These are phyloP conservation scores for Lasioglossum oenotherae DNA, from an alignment of 2,888 invertebrate species.

Conservation along the genomic window DNA sequence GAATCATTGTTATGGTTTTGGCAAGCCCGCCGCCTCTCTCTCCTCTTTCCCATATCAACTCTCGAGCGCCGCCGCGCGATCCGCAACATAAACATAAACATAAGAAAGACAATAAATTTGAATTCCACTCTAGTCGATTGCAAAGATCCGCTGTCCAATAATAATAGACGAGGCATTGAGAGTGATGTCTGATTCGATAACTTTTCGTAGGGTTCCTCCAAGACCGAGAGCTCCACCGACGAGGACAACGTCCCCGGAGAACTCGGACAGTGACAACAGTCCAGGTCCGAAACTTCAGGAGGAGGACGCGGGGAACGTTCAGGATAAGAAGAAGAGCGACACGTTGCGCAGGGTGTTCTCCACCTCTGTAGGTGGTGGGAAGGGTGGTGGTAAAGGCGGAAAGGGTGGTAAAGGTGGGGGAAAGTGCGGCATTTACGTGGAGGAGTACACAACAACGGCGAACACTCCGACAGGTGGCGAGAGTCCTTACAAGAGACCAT, in stretches of 20 bases:
- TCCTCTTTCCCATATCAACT: no score
- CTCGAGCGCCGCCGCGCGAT: no score
- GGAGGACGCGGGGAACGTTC: constrained; percentile 85
- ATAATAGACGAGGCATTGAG: background rate
- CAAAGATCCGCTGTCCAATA: no score
- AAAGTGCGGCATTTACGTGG: constrained; percentile 86
- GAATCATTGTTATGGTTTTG: no score
- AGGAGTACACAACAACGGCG: constrained; percentile 81
- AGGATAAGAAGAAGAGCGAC: constrained; percentile 90
- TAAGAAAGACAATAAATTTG: no score
- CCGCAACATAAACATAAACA: no score
- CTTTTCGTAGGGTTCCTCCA: constrained; percentile 70
- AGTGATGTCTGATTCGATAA: no score
- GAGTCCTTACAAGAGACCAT: constrained; percentile 83
- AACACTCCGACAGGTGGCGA: constrained; percentile 83
- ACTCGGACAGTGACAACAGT: constrained; percentile 82
- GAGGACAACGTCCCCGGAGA: constrained; percentile 82
- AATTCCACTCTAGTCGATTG: no score
- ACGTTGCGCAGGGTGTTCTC: constrained; percentile 89
- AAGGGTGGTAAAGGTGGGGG: constrained; percentile 88
- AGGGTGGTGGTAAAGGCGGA: constrained; percentile 88
- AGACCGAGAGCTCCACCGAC: constrained; percentile 79
- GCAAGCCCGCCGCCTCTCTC: no score
- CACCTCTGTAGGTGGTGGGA: constrained; percentile 84
- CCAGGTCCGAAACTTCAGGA: constrained; percentile 84